Base-by-base conservation (phyloP, 2,113 vertebrate genomes). In the Xiphophorus maculatus region DNA sequence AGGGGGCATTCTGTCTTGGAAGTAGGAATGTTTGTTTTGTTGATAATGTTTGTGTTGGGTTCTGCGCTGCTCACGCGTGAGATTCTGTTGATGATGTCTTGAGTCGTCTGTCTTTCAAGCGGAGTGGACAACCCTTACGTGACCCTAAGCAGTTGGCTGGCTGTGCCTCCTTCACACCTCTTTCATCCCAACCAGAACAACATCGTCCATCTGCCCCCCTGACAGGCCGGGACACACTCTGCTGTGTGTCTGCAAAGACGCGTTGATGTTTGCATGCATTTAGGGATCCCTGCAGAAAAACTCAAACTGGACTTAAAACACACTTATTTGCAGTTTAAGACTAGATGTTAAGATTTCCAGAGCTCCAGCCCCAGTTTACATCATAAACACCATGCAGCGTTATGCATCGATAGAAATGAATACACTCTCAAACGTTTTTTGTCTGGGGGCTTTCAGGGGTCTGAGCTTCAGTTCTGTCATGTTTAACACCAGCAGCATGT, bases 81-180 rank as follows among this genome's bases (percentile, higher is more conserved):
- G 62, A 54, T 65, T 64, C 13, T 68, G 73, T 80, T 83, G 51
- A 78, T 76, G 73, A 67, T 79, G 80, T 66, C 77, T 84, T 63
- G 17, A 63, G 66, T 81, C 64, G 29, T 74, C 84, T 70, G 37
- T 76, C 73, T 82, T 86, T 90, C 85, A 87, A 77, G 83, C 25
- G 44, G 77, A 80, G 85, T 87, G 82, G 72, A 80, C 90, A 88
- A 92, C 94, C 93, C 90, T 84, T 80, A 62, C 35, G 67, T 92
- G 93, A 94, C 93, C 92, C 91, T 86, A 84, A 88, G 83, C 91
- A 90, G 91, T 90, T 91, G 89, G 88, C 71, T 73, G 85, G 80
- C 85, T 73, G 79, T 51, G 69, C 83, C 88, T 74, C 84, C 81
- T 92, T 88, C 87, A 91, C 87, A 85, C 85, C 83, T 89, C 91